Evolutionary conservation across 2,888 invertebrate species (phyloP), one percentile per base, ranked within the genome.

Genomic region (Dynastes tityus): DNA sequence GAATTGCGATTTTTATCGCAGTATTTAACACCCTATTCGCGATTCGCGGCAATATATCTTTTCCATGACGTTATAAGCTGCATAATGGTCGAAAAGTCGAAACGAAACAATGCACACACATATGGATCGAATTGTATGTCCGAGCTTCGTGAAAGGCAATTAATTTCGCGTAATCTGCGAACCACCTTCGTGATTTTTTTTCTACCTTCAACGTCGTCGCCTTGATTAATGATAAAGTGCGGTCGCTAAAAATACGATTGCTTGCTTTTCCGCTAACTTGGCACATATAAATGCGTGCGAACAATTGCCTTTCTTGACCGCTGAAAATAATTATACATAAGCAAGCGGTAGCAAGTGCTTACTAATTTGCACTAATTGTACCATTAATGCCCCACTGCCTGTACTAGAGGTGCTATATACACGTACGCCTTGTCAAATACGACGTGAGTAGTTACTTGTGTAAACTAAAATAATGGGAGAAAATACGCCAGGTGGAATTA

Each of bases 91-190:
- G 37, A 37, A 64, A 67, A 45, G 40, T 22, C 13, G 37, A 64
- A 64, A 67, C 40, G n/a, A 32, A 64, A 67, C 40, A 67, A 67
- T 40, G 40, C 37, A 37, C 22, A 67, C 37, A 16, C 40, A 49
- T 67, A 58, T 32, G 65, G 40, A 67, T 67, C 16, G 65, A 45
- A 45, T 16, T 67, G 45, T 67, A 45, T 22, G 37, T 67, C 40
- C 45, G 45, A 32, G 65, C 9, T 67, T 40, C 27, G 40, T 6
- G 37, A 40, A 67, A 67, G 16, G 65, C n/a, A 67, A 67, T 67
- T 67, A 67, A 67, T 67, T 67, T 67, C 45, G 16, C 65, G n/a
- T 67, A 67, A 67, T 67, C 65, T 45, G 65, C 65, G 45, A 67
- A 45, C 65, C n/a, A 40, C 45, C 40, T 67, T 45, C 49, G 65